phyloP scores from a whole-genome alignment of 2,888 invertebrate species.

The Polydrusus pterygomalis region DNA sequence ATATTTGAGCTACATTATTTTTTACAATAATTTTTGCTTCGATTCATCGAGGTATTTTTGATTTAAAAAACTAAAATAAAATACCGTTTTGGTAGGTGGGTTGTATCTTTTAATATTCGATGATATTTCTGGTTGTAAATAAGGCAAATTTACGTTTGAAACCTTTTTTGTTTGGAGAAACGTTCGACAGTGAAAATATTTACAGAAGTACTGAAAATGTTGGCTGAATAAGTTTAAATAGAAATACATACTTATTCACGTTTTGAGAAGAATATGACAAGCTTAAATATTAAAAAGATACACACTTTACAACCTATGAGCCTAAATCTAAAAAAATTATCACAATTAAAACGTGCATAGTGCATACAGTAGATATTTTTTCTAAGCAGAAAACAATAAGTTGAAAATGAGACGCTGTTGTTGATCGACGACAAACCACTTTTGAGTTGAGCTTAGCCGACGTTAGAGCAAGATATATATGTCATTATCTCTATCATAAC shows the following conservation, averaged over 20 bases:
- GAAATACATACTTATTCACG: too few relatives aligned
- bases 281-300: conserved; percentile 11
- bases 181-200: too few relatives aligned
- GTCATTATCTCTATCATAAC: too few relatives aligned
- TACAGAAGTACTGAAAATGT: too few relatives aligned
- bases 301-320: conserved; percentile 34
- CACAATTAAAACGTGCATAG: conserved; percentile 33
- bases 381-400: conserved; percentile 1
- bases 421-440: background rate
- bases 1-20: conserved; percentile 39
- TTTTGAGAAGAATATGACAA: too few relatives aligned
- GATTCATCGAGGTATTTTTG: conserved; percentile 9
- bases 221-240: too few relatives aligned
- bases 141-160: too few relatives aligned
- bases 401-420: background rate
- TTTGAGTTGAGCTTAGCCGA: too few relatives aligned
- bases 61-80: background rate
- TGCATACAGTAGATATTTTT: background rate
- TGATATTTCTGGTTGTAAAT: background rate
- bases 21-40: conserved; percentile 1
- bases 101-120: conserved; percentile 5
- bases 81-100: background rate
- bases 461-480: too few relatives aligned
- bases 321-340: conserved; percentile 34
- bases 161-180: too few relatives aligned